Evolutionary conservation across 1,140 invertebrate genomes (phyloP).

Genomic region (Belonocnema kinseyi): DNA sequence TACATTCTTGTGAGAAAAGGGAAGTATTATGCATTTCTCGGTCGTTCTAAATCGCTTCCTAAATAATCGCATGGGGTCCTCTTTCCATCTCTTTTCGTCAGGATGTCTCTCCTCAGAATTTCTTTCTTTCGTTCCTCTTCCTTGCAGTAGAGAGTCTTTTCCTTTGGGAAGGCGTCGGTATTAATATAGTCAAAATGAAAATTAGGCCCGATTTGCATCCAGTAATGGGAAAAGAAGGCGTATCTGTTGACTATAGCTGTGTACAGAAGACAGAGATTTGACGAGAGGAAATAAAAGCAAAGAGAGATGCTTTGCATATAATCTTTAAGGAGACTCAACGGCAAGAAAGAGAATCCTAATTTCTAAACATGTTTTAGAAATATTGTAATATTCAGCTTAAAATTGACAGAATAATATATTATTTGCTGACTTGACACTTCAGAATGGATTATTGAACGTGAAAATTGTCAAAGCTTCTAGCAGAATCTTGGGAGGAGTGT

Average conservation of each 20-base stretch:
- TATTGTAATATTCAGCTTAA: no score
- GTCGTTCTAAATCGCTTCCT: constrained; percentile 63
- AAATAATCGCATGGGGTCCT: constrained; percentile 62
- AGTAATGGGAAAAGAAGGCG: constrained; percentile 76
- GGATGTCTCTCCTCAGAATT: constrained; percentile 40
- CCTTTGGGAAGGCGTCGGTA: constrained; percentile 74
- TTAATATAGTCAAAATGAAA: constrained; percentile 80
- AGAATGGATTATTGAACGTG: not conserved
- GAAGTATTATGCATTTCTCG: constrained; percentile 57
- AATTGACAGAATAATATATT: no score
- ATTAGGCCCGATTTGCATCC: constrained; percentile 79
- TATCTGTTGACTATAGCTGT: constrained; percentile 5
- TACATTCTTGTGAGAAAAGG: constrained; percentile 41
- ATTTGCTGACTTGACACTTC: not conserved
- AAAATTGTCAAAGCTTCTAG: not conserved
- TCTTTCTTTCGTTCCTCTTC: constrained; percentile 20
- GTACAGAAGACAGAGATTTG: not conserved
- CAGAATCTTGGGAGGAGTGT: not conserved
- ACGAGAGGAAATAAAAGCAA: not conserved
- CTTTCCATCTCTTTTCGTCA: constrained; percentile 10
- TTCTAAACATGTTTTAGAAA: no score
- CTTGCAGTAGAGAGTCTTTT: constrained; percentile 50
- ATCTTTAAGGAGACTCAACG: not conserved
- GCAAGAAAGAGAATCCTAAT: no score
- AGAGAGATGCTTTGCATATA: not conserved